phyloP scores from a whole-genome alignment of 2,113 vertebrate species.

The Mus musculus region DNA sequence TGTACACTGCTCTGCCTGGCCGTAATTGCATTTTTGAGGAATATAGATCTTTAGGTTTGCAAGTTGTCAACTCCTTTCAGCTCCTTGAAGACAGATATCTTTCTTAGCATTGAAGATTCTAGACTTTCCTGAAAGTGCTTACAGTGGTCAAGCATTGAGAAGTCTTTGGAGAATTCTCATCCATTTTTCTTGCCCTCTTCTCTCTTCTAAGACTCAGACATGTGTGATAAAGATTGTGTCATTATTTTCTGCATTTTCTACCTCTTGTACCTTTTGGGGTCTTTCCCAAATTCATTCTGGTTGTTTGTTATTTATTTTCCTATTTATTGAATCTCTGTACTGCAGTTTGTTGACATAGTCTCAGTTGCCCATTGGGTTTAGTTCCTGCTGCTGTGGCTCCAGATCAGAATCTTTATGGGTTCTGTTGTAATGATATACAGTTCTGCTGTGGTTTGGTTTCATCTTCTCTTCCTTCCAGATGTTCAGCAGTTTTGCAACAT shows the following conservation, averaged over 20 bases:
- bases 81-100: not conserved
- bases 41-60: not conserved
- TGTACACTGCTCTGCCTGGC: not conserved
- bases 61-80: not conserved
- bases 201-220: not conserved
- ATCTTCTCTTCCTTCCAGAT: not conserved
- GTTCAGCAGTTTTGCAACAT: not conserved
- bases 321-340: not conserved
- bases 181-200: not conserved
- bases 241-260: not conserved
- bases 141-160: not conserved
- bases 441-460: constrained; percentile 12
- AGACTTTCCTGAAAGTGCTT: constrained; percentile 1
- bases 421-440: not conserved
- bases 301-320: not conserved
- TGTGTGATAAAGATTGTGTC: not conserved
- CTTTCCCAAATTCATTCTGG: not conserved
- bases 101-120: not conserved
- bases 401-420: not conserved
- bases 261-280: not conserved
- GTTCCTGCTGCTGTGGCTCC: not conserved
- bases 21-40: not conserved
- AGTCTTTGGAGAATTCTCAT: not conserved
- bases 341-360: not conserved
- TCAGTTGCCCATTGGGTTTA: not conserved